Percentiles rank a stretch among this genome's conserved stretches.
phyloP scores from a whole-genome alignment of 2,113 vertebrate species.

The Chiloscyllium plagiosum region DNA sequence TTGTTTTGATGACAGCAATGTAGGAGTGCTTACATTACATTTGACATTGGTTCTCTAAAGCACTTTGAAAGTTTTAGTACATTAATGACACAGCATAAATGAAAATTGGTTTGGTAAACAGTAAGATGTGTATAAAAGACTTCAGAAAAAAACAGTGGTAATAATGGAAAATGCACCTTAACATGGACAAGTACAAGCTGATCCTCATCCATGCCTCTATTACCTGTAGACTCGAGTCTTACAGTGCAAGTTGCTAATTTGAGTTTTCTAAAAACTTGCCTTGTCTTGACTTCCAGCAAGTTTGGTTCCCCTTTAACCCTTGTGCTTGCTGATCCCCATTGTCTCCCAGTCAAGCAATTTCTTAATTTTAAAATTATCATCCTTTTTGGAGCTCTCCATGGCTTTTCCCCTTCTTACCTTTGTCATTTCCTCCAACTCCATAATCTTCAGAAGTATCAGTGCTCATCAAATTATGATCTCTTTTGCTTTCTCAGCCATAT shows the following conservation, averaged over 20 bases:
- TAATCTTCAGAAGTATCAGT: background rate
- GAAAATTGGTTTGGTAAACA: background rate
- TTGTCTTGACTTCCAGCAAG: background rate
- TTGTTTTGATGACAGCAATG: background rate
- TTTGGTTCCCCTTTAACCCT: background rate
- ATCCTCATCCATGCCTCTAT: background rate
- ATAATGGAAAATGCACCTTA: background rate
- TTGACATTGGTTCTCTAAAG: background rate
- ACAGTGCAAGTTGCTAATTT: background rate
- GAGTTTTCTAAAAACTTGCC: background rate
- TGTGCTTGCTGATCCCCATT: background rate
- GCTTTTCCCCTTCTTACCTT: background rate
- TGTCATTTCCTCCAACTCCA: background rate
- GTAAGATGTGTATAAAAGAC: background rate
- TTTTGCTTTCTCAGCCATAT: background rate
- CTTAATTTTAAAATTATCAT: background rate
- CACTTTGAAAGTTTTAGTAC: background rate
- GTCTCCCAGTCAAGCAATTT: background rate
- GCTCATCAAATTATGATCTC: background rate
- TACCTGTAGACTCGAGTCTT: background rate
- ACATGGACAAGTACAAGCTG: background rate
- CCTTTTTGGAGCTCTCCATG: background rate
- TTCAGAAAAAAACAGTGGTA: background rate
- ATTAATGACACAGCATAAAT: background rate
- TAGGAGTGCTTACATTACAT: background rate